Percentiles rank a stretch among this genome's conserved stretches.
These are phyloP conservation scores for Hycleus phaleratus DNA, from an alignment of 1,140 invertebrate species.

Conservation along the genomic window DNA sequence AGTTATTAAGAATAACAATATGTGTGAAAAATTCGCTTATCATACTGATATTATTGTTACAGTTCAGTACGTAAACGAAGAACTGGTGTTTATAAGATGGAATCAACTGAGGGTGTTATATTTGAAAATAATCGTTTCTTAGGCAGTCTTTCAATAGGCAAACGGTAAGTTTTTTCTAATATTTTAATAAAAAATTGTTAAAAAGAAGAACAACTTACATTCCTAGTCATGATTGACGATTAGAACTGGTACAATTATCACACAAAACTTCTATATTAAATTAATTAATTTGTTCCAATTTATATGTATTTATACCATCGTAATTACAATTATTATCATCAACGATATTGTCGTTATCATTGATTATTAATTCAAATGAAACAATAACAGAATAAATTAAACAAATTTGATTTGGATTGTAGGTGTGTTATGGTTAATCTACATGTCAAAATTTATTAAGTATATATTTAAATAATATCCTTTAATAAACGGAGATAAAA, in stretches of 20 bases:
- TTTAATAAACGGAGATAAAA: not conserved
- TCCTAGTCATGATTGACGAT: too few relatives aligned
- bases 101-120: slow-evolving; percentile 28
- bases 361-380: too few relatives aligned
- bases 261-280: too few relatives aligned
- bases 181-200: not conserved
- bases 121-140: slow-evolving; percentile 36
- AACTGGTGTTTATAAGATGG: slow-evolving; percentile 37
- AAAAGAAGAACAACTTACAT: too few relatives aligned
- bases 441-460: not conserved
- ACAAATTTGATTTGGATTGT: not conserved
- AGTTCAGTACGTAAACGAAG: slow-evolving; percentile 19
- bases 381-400: not conserved
- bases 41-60: not conserved
- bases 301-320: too few relatives aligned
- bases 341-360: too few relatives aligned
- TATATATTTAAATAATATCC: not conserved
- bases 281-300: too few relatives aligned
- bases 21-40: not conserved
- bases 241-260: too few relatives aligned
- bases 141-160: slow-evolving; percentile 33
- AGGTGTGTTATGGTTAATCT: not conserved
- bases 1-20: not conserved
- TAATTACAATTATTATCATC: too few relatives aligned
- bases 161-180: slow-evolving; percentile 28